Conservation (phyloP, 2,888 invertebrate genomes). For the Pachydiplax longipennis region DNA sequence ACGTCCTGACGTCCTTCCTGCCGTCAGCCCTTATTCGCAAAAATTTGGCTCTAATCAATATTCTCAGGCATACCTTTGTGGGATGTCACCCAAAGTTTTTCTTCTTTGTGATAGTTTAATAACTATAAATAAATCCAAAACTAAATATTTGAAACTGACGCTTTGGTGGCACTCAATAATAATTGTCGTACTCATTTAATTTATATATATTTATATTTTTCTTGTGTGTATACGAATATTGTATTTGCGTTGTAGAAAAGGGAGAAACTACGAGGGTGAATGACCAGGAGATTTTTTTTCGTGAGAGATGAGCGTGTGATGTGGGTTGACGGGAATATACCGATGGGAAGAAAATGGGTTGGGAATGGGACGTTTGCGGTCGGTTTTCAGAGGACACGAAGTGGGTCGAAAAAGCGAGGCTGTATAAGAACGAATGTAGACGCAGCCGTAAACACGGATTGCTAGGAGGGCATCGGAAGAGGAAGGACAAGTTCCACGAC, state of each 20-base stretch:
- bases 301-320: background rate
- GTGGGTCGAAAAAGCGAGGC: background rate
- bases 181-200: too few species aligned
- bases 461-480: background rate
- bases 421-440: background rate
- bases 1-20: too few species aligned
- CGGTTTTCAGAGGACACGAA: background rate
- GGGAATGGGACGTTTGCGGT: background rate
- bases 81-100: too few species aligned
- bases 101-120: too few species aligned
- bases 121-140: too few species aligned
- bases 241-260: background rate
- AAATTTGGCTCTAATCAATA: too few species aligned
- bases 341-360: background rate
- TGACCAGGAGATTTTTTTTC: background rate
- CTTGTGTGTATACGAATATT: too few species aligned
- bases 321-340: background rate
- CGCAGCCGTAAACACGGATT: background rate
- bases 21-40: too few species aligned
- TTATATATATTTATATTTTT: too few species aligned
- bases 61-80: too few species aligned
- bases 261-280: background rate
- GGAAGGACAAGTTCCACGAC: background rate
- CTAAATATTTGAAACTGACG: too few species aligned
- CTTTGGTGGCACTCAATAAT: too few species aligned